These are phyloP conservation scores for Vanessa tameamea DNA, from an alignment of 1,140 invertebrate genomes.

Conservation along the genomic window DNA sequence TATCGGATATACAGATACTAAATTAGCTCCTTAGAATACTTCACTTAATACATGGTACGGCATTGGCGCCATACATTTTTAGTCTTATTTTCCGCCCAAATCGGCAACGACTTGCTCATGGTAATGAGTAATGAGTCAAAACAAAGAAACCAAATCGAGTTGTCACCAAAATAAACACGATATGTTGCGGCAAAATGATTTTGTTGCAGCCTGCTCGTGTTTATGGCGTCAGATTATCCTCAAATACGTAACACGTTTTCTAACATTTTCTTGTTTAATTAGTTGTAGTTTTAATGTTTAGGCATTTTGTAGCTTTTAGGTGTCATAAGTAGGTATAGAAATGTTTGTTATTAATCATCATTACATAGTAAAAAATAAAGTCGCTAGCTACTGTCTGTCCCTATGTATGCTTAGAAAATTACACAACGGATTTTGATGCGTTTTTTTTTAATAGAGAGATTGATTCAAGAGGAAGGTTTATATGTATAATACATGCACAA, in stretches of 20 bases:
- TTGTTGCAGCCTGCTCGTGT: constrained; percentile 19
- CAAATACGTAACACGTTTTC: constrained; percentile 6
- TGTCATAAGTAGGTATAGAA: no score
- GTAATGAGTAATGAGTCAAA: constrained; percentile 70
- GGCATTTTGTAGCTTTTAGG: no score
- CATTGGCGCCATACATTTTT: constrained; percentile 61
- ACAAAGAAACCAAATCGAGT: constrained; percentile 52
- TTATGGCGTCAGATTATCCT: constrained; percentile 17
- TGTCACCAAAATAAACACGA: constrained; percentile 53
- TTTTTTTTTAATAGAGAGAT: no score
- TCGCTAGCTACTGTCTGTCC: no score
- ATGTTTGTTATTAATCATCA: no score
- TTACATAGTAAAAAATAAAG: no score
- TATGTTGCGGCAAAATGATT: constrained; percentile 35
- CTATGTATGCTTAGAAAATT: no score
- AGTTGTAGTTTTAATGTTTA: no score
- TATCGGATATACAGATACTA: constrained; percentile 8
- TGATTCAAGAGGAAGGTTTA: no score
- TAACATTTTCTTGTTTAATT: no score
- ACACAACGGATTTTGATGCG: no score
- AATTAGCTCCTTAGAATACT: constrained; percentile 12
- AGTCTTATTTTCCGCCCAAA: constrained; percentile 60
- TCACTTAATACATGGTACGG: constrained; percentile 29
- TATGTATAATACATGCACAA: no score
- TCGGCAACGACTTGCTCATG: constrained; percentile 55